Evolutionary conservation across 2,888 invertebrate species (phyloP).

Genomic region (Lobophora halterata): DNA sequence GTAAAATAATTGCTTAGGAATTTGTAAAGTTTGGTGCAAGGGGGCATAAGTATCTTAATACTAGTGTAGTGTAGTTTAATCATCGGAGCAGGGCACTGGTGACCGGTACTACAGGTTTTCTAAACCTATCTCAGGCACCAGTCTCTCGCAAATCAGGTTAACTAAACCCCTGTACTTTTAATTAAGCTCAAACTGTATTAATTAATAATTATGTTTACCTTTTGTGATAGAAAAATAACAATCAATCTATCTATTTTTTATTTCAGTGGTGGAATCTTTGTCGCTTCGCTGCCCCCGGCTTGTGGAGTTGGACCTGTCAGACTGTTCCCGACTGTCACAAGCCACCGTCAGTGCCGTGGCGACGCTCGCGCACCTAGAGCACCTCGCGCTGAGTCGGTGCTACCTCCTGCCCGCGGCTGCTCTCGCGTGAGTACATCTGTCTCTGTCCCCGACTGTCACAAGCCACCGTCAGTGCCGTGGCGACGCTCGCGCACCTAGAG

Average conservation of each 20-base stretch:
- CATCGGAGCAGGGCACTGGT: too few species aligned
- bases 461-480: slow-evolving; percentile 49
- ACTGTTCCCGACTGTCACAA: slow-evolving; percentile 87
- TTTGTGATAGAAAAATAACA: too few species aligned
- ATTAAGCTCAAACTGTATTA: too few species aligned
- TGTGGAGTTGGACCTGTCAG: slow-evolving; percentile 93
- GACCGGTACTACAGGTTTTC: too few species aligned
- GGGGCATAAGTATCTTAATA: too few species aligned
- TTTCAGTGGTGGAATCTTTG: slow-evolving; percentile 85
- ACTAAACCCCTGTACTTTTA: too few species aligned
- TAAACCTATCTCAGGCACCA: too few species aligned
- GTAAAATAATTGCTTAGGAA: too few species aligned
- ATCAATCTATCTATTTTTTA: too few species aligned
- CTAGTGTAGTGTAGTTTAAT: not conserved
- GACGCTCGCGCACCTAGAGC: slow-evolving; percentile 83
- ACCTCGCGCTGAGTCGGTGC: slow-evolving; percentile 88
- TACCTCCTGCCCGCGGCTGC: slow-evolving; percentile 88
- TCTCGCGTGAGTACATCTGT: slow-evolving; percentile 82
- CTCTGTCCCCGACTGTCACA: slow-evolving; percentile 76
- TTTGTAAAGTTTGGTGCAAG: too few species aligned
- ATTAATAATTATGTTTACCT: too few species aligned
- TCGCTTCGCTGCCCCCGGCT: slow-evolving; percentile 85
- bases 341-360: slow-evolving; percentile 50
- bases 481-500: slow-evolving; percentile 81
- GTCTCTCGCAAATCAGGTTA: too few species aligned